Evolutionary conservation across 2,797 vertebrate species (phyloP), one percentile per base, ranked within the genome.

Genomic region (Carapus acus): DNA sequence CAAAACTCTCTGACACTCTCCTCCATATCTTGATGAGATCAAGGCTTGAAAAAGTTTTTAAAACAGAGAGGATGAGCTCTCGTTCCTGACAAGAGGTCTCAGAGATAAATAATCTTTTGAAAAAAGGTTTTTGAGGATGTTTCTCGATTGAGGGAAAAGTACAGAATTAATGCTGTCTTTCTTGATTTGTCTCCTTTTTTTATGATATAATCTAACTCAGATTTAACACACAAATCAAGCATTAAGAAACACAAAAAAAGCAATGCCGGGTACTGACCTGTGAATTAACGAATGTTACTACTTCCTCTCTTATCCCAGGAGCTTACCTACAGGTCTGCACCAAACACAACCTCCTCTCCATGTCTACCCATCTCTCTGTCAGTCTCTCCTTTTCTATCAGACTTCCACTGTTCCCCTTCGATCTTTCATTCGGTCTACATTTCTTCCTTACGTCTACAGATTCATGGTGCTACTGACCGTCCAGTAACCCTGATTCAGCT

Each of bases 381-480:
- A 58, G 89, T 33, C 31, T 67, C 49, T 72, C 63, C 61, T 31
- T 21, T 54, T 55, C 39, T 20, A 29, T 67, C 33, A 29, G 7
- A 38, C 40, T 47, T 15, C 46, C 40, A 1, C 16, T 34, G 49
- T 27, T 2, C 23, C 58, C 62, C 58, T 59, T 44, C 49, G 40
- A 45, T 46, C 48, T 58, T 9, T 27, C 24, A 27, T 12, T 42
- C 43, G 13, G 29, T 66, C 64, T 21, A 27, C 62, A 62, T 72
- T 49, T 67, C 56, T 67, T 48, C 11, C 31, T 33, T 33, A 3
- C 14, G 31, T 52, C 56, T 52, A 21, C 27, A 89, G 89, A 91
- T 90, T 87, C 90, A 93, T 93, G 93, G 93, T 96, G 93, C 93
- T 95, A 95, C 89, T 85, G 91, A 91, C 89, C 88, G 90, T 90